Evolutionary conservation across 2,113 vertebrate genomes (phyloP), one percentile per base, ranked within the genome.

Genomic region (Pelusios castaneus): DNA sequence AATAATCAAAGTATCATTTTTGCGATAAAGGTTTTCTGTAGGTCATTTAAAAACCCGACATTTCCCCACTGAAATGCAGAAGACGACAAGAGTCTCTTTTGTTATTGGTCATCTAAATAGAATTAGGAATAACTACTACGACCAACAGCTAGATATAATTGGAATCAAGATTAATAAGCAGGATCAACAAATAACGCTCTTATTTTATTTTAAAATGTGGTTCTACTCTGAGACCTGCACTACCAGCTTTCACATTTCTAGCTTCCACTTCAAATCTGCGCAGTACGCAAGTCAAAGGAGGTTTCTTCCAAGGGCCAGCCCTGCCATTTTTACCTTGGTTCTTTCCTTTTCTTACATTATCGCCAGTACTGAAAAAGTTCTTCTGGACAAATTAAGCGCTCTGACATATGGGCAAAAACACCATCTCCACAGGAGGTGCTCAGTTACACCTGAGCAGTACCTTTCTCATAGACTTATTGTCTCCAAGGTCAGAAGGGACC

Each of bases 121-220:
- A 58, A 27, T 27, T 21, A 58, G 27, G 27, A 58, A 58, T 58
- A 24, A 58, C 56, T 27, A 22, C 56, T 58, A 27, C 93, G 92
- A 82, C 87, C 93, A 89, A 89, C 94, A 96, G 84, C 86, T 96
- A 94, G 47, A 89, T 91, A 47, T 82, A 91, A 82, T 10, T 83
- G 70, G 34, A 95, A 89, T 3, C 13, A 78, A 55, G 29, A 89
- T 60, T 51, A 92, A 91, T 52, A 52, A 52, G 51, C 85, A 91
- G 51, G 84, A 0, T 0, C 31, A 0, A 5, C 88, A 91, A 58
- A 92, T 84, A 93, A n/a, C 34, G 10, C 54, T 81, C 56, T 38
- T 82, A 58, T 63, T 41, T 85, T 89, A 84, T 51, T 89, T 56
- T 76, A 1, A 6, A 51, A 91, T 60, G 67, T 81, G 84, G 41